Conservation (phyloP, 92 coral and sea anemone genomes). For the Scolanthus callimorphus region DNA sequence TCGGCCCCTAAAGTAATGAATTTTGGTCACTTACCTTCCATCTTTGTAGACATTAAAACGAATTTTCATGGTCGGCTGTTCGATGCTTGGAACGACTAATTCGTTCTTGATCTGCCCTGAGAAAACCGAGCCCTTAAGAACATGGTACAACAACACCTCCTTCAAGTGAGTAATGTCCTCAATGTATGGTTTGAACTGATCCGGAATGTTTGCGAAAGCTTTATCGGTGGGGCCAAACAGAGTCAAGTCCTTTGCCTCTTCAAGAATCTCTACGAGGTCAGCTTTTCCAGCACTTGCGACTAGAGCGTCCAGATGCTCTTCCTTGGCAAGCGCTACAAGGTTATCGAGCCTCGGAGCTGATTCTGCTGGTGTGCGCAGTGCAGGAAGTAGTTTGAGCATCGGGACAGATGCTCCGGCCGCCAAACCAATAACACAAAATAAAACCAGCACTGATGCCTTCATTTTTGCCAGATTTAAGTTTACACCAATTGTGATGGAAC, state of each 20-base stretch:
- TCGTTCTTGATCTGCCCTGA: slow-evolving; percentile 22
- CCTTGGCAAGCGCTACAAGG: slow-evolving; percentile 24
- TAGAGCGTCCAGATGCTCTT: slow-evolving; percentile 11
- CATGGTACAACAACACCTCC: slow-evolving; percentile 9
- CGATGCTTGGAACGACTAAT: slow-evolving; percentile 11
- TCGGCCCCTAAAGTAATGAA: too few species aligned
- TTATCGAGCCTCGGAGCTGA: slow-evolving; percentile 8
- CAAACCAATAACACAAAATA: too few species aligned
- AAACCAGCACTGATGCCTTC: too few species aligned
- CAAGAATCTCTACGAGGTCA: slow-evolving; percentile 8
- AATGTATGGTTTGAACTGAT: neutral
- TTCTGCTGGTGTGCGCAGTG: neutral
- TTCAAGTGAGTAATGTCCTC: slow-evolving; percentile 5
- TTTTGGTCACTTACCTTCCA: too few species aligned
- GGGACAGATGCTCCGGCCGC: too few species aligned
- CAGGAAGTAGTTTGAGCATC: neutral
- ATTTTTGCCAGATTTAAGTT: too few species aligned
- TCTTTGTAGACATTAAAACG: slow-evolving; percentile 18
- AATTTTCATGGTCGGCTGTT: slow-evolving; percentile 5
- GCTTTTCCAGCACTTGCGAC: slow-evolving; percentile 4
- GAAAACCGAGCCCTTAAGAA: slow-evolving; percentile 15
- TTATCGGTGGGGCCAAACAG: slow-evolving; percentile 30
- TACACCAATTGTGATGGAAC: too few species aligned
- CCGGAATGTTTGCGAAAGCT: slow-evolving; percentile 18
- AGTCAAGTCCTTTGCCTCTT: neutral